A percentile compares a stretch with the other conserved stretches of the same genome.
Evolutionary conservation across 2,888 invertebrate species (phyloP).

Genomic region (Euplexia lucipara): DNA sequence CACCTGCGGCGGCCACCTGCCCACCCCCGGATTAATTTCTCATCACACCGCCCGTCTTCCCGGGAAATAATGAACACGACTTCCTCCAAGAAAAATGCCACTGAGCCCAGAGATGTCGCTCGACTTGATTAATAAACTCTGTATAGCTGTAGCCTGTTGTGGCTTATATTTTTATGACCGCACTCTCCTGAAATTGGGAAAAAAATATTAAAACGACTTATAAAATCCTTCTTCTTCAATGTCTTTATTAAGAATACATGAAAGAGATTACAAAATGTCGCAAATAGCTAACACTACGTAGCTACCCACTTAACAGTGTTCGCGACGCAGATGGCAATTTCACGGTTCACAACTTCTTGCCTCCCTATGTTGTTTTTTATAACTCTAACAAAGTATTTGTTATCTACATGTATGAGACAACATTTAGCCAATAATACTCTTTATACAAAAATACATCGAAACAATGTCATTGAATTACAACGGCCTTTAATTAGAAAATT

Average conservation of each 20-base stretch:
- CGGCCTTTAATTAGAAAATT: constrained; percentile 59
- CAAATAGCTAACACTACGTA: constrained; percentile 68
- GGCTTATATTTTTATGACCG: constrained; percentile 72
- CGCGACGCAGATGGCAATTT: constrained; percentile 82
- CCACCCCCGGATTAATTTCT: constrained; percentile 88
- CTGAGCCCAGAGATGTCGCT: constrained; percentile 80
- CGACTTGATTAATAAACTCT: constrained; percentile 87
- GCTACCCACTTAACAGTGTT: constrained; percentile 76
- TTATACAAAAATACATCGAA: constrained; percentile 14
- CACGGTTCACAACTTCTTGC: constrained; percentile 79
- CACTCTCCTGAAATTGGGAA: constrained; percentile 68
- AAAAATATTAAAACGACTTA: constrained; percentile 52
- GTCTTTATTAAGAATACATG: constrained; percentile 40
- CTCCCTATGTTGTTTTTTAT: constrained; percentile 77
- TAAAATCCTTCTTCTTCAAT: constrained; percentile 24
- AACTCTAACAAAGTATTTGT: constrained; percentile 69
- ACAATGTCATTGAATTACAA: constrained; percentile 39
- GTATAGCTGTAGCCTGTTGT: constrained; percentile 63
- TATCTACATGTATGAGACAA: constrained; percentile 55
- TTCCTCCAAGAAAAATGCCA: constrained; percentile 86
- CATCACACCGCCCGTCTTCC: constrained; percentile 84
- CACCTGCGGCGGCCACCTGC: constrained; percentile 85
- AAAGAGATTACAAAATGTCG: constrained; percentile 50
- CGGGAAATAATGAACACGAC: constrained; percentile 86
- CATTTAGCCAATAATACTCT: background rate